Evolutionary conservation across 2,113 vertebrate genomes (phyloP).

Genomic region (Bos javanicus): DNA sequence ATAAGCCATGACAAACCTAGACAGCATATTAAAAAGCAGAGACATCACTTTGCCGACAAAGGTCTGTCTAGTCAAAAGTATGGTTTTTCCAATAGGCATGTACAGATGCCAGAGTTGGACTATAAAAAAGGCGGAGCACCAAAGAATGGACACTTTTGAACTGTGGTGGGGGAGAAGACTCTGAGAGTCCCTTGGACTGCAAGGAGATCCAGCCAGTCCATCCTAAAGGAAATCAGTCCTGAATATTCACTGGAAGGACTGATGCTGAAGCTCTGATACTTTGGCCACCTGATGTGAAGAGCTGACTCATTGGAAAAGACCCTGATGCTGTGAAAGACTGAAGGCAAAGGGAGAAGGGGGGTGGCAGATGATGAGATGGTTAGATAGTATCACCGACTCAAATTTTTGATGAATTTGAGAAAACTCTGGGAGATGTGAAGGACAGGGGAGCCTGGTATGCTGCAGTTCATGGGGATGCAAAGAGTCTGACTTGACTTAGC

Average conservation of each 20-base stretch:
- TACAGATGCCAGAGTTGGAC: not conserved
- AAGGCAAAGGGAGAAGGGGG: not conserved
- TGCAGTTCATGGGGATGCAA: not conserved
- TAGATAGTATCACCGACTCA: not conserved
- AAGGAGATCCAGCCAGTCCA: not conserved
- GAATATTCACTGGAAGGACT: not conserved
- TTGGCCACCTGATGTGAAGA: rapidly evolving
- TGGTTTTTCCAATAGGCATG: not conserved
- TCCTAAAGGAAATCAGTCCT: not conserved
- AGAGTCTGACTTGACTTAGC: not conserved
- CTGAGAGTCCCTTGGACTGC: not conserved
- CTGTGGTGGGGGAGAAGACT: not conserved
- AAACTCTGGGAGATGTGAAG: not conserved
- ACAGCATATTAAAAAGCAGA: not conserved
- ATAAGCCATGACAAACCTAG: not conserved
- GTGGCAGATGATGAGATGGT: not conserved
- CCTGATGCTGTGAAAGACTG: not conserved
- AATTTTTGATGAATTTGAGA: not conserved
- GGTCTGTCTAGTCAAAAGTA: not conserved
- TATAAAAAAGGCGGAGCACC: not conserved
- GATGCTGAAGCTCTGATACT: not conserved
- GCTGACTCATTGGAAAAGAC: rapidly evolving
- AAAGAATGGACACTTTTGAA: not conserved
- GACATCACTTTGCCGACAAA: not conserved
- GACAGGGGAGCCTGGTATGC: not conserved